Evolutionary conservation across 2,113 vertebrate species (phyloP).

Genomic region (Mus pahari): DNA sequence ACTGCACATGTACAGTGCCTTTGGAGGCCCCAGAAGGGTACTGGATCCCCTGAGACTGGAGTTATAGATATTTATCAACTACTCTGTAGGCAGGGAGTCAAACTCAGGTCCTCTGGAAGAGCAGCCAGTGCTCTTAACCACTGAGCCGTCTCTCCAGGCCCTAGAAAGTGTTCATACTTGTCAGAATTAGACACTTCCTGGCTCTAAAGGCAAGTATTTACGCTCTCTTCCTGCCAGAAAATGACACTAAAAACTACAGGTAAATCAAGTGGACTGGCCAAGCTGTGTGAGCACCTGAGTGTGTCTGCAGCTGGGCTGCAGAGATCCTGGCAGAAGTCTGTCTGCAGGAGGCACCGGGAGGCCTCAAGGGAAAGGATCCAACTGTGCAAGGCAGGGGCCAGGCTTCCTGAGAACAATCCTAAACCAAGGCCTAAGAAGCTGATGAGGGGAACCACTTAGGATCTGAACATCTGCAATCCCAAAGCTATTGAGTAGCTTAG

Average conservation of each 20-base stretch:
- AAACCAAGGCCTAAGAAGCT: not conserved
- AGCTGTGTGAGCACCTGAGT: not conserved
- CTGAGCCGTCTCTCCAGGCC: not conserved
- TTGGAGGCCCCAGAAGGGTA: not conserved
- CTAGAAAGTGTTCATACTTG: not conserved
- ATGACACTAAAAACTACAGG: not conserved
- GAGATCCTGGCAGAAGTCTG: not conserved
- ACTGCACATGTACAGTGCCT: not conserved
- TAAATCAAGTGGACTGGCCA: not conserved
- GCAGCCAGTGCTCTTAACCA: not conserved
- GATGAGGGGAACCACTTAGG: not conserved
- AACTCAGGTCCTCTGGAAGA: not conserved
- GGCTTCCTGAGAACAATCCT: not conserved
- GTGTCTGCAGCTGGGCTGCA: not conserved
- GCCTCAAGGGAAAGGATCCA: not conserved
- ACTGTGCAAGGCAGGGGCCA: not conserved
- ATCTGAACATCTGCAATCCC: not conserved
- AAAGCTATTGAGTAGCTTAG: not conserved
- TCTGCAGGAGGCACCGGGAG: not conserved
- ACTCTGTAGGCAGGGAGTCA: not conserved
- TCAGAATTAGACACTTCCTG: not conserved
- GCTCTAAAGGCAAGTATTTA: conserved; percentile 1
- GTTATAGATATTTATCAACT: not conserved
- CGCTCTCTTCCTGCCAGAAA: not conserved
- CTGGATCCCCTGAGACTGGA: not conserved